These are phyloP conservation scores for Acronicta leporina DNA, from an alignment of 2,888 invertebrate genomes.

Conservation along the genomic window DNA sequence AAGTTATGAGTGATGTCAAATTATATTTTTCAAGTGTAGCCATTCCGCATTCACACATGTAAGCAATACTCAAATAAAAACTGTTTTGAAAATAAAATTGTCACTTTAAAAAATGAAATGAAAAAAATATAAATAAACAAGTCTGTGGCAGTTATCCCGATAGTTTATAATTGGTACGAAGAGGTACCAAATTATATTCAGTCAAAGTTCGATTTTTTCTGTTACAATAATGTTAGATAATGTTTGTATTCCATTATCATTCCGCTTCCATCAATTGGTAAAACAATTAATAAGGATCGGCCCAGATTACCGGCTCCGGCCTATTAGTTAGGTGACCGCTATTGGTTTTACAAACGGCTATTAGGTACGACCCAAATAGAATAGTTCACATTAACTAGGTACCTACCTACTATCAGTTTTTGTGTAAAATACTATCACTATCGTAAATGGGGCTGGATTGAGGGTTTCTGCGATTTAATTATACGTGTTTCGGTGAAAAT, in stretches of 20 bases:
- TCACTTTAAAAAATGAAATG: no score
- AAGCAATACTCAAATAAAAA: no score
- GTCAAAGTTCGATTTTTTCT: no score
- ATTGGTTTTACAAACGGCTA: conserved; percentile 55
- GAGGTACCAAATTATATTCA: no score
- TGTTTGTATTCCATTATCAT: conserved; percentile 6
- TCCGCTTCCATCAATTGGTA: conserved; percentile 52
- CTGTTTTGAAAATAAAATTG: no score
- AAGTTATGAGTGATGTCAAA: no score
- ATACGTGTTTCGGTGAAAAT: not conserved
- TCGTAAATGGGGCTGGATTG: conserved; percentile 23
- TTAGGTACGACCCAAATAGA: conserved; percentile 51
- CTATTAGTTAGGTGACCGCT: conserved; percentile 57
- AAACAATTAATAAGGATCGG: conserved; percentile 53
- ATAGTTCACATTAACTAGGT: conserved; percentile 40
- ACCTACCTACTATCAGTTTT: conserved; percentile 45
- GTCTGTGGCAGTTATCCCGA: no score
- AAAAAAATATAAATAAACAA: no score
- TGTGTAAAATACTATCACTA: conserved; percentile 34
- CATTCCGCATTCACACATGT: no score
- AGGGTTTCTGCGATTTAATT: conserved; percentile 7
- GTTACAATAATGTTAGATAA: no score
- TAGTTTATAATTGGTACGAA: no score
- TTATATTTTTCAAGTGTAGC: no score
- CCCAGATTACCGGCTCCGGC: conserved; percentile 46